phyloP scores from a whole-genome alignment of 2,113 vertebrate genomes.

The Falco punctatus region DNA sequence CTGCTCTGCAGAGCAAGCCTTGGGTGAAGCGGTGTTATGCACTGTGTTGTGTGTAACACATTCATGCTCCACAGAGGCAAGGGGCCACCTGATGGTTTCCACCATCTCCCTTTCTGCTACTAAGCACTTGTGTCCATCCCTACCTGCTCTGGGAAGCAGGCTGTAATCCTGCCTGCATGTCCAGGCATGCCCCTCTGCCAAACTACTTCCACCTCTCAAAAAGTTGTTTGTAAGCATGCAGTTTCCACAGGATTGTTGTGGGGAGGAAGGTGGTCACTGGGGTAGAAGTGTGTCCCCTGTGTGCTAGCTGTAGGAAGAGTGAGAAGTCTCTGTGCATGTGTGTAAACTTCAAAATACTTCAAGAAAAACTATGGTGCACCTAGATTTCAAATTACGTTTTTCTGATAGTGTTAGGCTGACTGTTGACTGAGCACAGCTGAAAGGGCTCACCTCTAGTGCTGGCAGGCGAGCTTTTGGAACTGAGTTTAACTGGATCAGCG shows the following conservation, averaged over 20 bases:
- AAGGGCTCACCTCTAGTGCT: background rate
- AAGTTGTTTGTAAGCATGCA: background rate
- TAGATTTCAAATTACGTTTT: background rate
- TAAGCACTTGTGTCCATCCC: rapidly evolving
- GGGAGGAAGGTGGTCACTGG: background rate
- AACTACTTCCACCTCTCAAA: background rate
- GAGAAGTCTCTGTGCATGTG: background rate
- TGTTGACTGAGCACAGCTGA: background rate
- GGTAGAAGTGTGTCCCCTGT: background rate
- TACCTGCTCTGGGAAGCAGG: background rate
- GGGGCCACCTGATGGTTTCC: background rate
- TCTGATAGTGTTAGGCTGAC: background rate
- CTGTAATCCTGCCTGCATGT: background rate
- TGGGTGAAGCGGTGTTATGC: rapidly evolving
- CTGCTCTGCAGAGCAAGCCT: rapidly evolving
- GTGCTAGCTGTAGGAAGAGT: background rate
- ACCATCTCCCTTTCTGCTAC: background rate
- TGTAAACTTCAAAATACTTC: background rate
- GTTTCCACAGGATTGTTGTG: background rate
- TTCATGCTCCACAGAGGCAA: rapidly evolving
- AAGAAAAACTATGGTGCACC: background rate
- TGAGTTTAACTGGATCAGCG: background rate
- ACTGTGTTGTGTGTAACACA: rapidly evolving
- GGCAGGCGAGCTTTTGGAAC: background rate
- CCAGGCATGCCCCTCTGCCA: background rate